Evolutionary conservation across 2,113 vertebrate genomes (phyloP).

Genomic region (Oreotrochilus melanogaster): DNA sequence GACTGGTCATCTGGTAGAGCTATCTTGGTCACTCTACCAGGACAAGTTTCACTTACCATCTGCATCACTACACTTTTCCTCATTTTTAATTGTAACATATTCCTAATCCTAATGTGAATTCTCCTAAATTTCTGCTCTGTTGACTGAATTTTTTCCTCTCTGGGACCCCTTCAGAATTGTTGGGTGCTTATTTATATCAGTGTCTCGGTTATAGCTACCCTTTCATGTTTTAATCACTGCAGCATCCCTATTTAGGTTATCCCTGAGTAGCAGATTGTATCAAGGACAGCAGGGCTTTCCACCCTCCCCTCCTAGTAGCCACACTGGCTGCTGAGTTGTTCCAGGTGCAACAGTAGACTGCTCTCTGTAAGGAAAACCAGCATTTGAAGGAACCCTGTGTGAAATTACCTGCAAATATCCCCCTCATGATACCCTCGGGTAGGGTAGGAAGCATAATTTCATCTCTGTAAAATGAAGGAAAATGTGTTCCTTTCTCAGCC

Average conservation of each 20-base stretch:
- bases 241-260: not conserved
- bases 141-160: not conserved
- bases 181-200: not conserved
- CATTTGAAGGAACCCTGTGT: not conserved
- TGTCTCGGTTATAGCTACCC: not conserved
- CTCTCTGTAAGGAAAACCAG: not conserved
- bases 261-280: not conserved
- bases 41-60: not conserved
- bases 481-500: not conserved
- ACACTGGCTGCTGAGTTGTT: not conserved
- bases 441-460: not conserved
- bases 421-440: not conserved
- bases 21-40: not conserved
- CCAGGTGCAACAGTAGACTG: not conserved
- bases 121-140: not conserved
- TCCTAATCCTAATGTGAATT: not conserved
- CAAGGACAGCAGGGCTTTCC: not conserved
- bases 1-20: not conserved
- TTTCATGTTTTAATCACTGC: not conserved
- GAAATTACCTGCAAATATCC: not conserved
- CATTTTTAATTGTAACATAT: not conserved
- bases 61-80: not conserved
- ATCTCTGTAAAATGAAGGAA: not conserved
- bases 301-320: not conserved
- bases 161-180: not conserved